Conservation (phyloP, 2,797 vertebrate genomes). For the Okamejei kenojei region DNA sequence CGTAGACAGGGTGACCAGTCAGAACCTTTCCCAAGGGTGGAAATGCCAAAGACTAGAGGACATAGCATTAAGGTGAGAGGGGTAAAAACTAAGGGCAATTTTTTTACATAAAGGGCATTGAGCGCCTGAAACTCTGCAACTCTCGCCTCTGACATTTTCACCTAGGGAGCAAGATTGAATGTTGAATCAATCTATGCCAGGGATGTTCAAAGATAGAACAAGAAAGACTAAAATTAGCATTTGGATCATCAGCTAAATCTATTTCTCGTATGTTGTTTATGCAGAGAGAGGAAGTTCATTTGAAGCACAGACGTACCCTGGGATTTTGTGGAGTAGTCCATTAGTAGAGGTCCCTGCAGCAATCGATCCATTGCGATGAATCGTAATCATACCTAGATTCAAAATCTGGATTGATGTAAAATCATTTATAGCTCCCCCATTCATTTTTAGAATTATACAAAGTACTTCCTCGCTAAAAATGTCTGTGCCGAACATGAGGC, state of each 20-base stretch:
- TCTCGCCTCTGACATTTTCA: too few relatives aligned
- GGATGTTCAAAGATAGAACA: too few relatives aligned
- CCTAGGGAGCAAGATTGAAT: too few relatives aligned
- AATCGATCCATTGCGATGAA: slow-evolving; percentile 61
- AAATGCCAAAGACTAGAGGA: too few relatives aligned
- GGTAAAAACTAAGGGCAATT: too few relatives aligned
- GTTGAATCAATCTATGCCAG: too few relatives aligned
- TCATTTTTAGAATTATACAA: background rate
- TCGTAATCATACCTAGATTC: slow-evolving; percentile 75
- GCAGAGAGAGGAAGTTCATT: background rate
- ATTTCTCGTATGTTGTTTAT: background rate
- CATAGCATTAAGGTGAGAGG: too few relatives aligned
- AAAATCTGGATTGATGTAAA: background rate
- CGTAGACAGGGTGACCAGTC: too few relatives aligned
- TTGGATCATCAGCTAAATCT: background rate
- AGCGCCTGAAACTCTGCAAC: too few relatives aligned
- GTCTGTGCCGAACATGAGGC: too few relatives aligned
- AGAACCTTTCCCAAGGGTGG: too few relatives aligned
- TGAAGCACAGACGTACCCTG: slow-evolving; percentile 66
- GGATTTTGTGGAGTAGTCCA: slow-evolving; percentile 81
- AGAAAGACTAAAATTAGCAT: background rate
- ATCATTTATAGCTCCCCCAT: background rate
- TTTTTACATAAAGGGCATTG: too few relatives aligned
- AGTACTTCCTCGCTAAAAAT: background rate
- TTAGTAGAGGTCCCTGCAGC: slow-evolving; percentile 90